These are phyloP conservation scores for Zygaena filipendulae DNA, from an alignment of 2,888 invertebrate species.

Conservation along the genomic window DNA sequence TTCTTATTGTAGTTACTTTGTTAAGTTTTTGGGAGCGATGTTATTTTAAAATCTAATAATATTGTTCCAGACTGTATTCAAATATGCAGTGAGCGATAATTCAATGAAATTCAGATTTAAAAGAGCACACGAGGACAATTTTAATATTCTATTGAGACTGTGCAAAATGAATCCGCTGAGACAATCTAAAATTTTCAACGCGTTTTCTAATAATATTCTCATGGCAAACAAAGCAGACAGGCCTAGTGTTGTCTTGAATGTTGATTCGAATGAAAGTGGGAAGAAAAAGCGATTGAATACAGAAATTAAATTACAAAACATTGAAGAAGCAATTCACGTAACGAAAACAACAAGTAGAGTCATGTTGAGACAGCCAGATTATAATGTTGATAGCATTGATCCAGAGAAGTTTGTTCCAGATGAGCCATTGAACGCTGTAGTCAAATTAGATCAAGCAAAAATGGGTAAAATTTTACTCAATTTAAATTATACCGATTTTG, in stretches of 20 bases:
- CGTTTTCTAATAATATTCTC: conserved; percentile 32
- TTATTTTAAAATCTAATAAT: too few relatives aligned
- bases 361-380: conserved; percentile 17
- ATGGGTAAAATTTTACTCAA: too few relatives aligned
- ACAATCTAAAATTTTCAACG: conserved; percentile 34
- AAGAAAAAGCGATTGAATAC: conserved; percentile 22
- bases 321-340: conserved; percentile 26
- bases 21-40: too few relatives aligned
- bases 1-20: too few relatives aligned
- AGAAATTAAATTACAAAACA: conserved; percentile 23
- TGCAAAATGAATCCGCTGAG: conserved; percentile 46
- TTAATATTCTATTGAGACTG: conserved; percentile 34
- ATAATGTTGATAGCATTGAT: conserved; percentile 18
- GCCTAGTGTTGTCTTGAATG: conserved; percentile 23
- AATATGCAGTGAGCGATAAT: too few relatives aligned
- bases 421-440: too few relatives aligned
- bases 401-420: conserved; percentile 23
- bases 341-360: conserved; percentile 11
- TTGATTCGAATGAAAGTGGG: conserved; percentile 34
- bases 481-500: too few relatives aligned
- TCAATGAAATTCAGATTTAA: too few relatives aligned
- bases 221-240: conserved; percentile 22
- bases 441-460: too few relatives aligned
- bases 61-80: too few relatives aligned
- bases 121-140: conserved; percentile 26